phyloP scores from a whole-genome alignment of 2,113 vertebrate species.

The Actenoides hombroni region DNA sequence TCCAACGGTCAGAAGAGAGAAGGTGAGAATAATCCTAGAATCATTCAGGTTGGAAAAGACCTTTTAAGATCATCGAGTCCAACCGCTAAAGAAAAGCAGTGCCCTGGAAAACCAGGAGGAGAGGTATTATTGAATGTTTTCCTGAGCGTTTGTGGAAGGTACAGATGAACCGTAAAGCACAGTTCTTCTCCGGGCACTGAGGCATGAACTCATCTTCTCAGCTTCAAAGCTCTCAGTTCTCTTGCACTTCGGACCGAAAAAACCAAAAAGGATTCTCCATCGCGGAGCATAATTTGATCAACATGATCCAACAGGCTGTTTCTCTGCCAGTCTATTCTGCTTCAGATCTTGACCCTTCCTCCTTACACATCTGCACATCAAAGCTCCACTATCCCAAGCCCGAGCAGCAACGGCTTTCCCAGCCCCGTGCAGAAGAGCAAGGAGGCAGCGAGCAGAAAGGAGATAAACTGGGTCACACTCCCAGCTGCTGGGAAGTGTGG shows the following conservation, averaged over 20 bases:
- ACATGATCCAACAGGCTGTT: neutral
- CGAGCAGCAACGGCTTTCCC: neutral
- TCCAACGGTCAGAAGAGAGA: neutral
- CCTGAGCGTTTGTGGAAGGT: neutral
- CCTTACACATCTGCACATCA: slow-evolving; percentile 33
- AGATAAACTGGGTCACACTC: neutral
- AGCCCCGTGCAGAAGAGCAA: neutral
- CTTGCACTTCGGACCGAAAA: neutral
- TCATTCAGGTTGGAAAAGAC: neutral
- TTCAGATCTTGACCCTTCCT: slow-evolving; percentile 23
- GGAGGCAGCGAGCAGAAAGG: neutral
- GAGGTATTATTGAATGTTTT: neutral
- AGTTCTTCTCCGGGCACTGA: neutral
- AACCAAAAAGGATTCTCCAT: neutral
- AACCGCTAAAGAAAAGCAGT: neutral
- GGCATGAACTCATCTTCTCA: neutral
- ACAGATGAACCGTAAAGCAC: neutral
- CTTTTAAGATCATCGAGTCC: neutral
- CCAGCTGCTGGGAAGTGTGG: slow-evolving; percentile 31
- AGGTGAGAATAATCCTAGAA: neutral
- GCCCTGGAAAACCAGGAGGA: neutral
- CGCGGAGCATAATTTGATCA: neutral
- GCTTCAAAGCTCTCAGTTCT: neutral
- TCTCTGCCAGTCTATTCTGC: neutral
- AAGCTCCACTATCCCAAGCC: neutral